Evolutionary conservation across 92 coral and sea anemone species (phyloP).

Genomic region (Epizoanthus scotinus): DNA sequence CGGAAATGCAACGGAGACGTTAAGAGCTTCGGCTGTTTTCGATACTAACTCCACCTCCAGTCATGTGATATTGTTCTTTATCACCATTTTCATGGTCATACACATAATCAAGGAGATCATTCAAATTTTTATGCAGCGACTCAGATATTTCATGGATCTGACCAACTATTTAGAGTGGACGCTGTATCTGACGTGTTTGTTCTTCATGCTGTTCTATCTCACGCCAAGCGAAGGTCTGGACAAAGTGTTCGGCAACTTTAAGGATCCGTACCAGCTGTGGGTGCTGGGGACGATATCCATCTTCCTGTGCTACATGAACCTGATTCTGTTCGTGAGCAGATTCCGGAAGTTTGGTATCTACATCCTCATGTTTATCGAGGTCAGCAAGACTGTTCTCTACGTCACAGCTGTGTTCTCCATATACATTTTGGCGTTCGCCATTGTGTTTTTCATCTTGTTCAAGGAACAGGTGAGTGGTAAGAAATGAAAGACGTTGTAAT

Average conservation of each 20-base stretch:
- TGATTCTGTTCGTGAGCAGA: conserved; percentile 56
- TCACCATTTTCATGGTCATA: conserved; percentile 44
- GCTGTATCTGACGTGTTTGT: conserved; percentile 57
- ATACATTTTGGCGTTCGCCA: conserved; percentile 58
- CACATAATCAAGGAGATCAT: conserved; percentile 71
- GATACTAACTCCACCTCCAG: conserved; percentile 2
- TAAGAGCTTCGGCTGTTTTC: conserved; percentile 24
- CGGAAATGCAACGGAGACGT: conserved; percentile 1
- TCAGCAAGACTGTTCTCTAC: conserved; percentile 54
- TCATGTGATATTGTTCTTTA: conserved; percentile 24
- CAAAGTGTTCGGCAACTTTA: not conserved
- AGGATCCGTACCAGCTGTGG: conserved; percentile 1
- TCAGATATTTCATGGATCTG: conserved; percentile 55
- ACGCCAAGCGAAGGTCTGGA: not conserved
- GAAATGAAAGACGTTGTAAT: too few species aligned
- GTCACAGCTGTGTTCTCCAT: conserved; percentile 49
- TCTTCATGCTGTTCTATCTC: conserved; percentile 60
- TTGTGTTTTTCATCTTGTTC: conserved; percentile 68
- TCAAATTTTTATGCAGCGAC: conserved; percentile 58
- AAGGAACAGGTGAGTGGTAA: conserved; percentile 58
- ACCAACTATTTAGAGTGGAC: conserved; percentile 77
- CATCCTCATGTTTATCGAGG: conserved; percentile 69
- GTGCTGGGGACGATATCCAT: conserved; percentile 28
- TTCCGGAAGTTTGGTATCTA: conserved; percentile 68
- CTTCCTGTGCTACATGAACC: conserved; percentile 51